These are phyloP conservation scores for Platerodrilus igneus DNA, from an alignment of 2,888 invertebrate genomes.

Conservation along the genomic window DNA sequence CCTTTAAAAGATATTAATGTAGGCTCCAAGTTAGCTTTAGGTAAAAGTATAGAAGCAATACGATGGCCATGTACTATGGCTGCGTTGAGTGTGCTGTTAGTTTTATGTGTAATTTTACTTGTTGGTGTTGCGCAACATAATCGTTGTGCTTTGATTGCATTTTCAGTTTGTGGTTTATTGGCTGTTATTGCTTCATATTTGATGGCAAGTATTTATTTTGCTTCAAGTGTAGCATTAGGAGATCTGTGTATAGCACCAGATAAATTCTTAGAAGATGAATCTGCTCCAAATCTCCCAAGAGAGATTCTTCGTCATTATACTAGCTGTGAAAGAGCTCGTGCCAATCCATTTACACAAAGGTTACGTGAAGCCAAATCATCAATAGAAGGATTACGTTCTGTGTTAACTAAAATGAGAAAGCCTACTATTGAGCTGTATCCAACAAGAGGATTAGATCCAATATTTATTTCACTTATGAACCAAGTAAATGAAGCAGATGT, in stretches of 20 bases:
- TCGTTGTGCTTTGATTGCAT: conserved; percentile 82
- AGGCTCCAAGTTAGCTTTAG: conserved; percentile 55
- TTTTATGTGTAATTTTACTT: conserved; percentile 82
- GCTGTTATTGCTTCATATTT: conserved; percentile 87
- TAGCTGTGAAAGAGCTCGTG: conserved; percentile 74
- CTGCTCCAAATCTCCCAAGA: conserved; percentile 41
- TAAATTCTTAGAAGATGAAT: conserved; percentile 44
- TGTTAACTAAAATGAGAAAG: conserved; percentile 50
- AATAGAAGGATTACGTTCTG: conserved; percentile 50
- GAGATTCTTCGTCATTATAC: conserved; percentile 62
- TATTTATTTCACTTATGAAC: conserved; percentile 69
- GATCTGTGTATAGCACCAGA: conserved; percentile 72
- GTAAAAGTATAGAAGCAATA: conserved; percentile 65
- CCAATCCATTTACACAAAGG: conserved; percentile 76
- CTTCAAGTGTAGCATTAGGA: conserved; percentile 71
- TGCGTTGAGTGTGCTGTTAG: conserved; percentile 76
- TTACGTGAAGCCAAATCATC: conserved; percentile 62
- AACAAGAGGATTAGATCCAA: conserved; percentile 59
- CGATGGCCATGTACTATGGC: conserved; percentile 90
- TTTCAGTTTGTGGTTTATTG: conserved; percentile 80
- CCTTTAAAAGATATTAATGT: conserved; percentile 66
- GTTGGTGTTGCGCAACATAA: conserved; percentile 87
- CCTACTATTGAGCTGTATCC: conserved; percentile 53
- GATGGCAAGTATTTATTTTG: conserved; percentile 80
- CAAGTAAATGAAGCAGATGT: conserved; percentile 75